A percentile compares a stretch with the other conserved stretches of the same genome.
phyloP scores from a whole-genome alignment of 2,797 vertebrate genomes.

The Remorina albescens region DNA sequence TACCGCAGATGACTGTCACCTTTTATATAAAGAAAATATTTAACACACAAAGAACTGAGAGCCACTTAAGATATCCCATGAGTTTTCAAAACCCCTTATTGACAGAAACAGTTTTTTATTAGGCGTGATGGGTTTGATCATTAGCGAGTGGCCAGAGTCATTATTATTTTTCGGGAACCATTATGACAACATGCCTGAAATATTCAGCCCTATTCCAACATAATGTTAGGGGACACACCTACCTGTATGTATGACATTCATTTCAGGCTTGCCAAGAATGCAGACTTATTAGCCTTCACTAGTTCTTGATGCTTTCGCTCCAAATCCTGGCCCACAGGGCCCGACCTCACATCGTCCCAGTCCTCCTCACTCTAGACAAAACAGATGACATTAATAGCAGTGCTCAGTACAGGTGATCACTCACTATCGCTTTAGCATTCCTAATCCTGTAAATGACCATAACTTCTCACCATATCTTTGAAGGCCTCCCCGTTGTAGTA shows the following conservation, averaged over 20 bases:
- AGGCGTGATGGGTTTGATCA: not conserved
- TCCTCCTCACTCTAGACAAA: slow-evolving; percentile 21
- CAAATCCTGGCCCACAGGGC: not conserved
- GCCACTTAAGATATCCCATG: not conserved
- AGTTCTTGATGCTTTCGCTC: slow-evolving; percentile 20
- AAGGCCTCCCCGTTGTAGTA: slow-evolving; percentile 52
- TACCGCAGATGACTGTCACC: not conserved
- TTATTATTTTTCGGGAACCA: not conserved
- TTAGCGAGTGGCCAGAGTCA: not conserved
- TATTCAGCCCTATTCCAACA: not conserved
- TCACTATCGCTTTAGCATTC: not conserved
- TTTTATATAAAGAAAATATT: not conserved
- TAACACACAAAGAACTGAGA: not conserved
- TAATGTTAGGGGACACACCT: not conserved
- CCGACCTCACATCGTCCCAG: slow-evolving; percentile 33
- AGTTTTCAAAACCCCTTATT: not conserved
- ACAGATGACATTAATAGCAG: not conserved
- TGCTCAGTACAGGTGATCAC: not conserved
- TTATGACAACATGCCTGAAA: not conserved
- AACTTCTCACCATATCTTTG: slow-evolving; percentile 41
- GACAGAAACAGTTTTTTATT: not conserved
- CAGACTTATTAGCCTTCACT: not conserved
- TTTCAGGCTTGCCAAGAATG: slow-evolving; percentile 6
- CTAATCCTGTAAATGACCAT: not conserved
- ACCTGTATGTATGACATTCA: not conserved